These are phyloP conservation scores for Heteronetta atricapilla DNA, from an alignment of 2,113 vertebrate species.

Conservation along the genomic window DNA sequence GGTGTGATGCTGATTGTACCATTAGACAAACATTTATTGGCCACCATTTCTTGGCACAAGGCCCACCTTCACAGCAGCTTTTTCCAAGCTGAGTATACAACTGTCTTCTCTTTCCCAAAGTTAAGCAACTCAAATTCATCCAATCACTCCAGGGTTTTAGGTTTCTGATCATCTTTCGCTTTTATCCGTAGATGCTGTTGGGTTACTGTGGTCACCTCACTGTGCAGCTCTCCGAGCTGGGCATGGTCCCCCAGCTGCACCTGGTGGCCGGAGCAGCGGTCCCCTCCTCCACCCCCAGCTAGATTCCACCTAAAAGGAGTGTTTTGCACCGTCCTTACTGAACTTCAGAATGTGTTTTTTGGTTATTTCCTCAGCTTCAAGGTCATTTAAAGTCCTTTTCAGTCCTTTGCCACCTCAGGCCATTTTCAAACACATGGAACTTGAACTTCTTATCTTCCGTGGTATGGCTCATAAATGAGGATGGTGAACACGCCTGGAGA, in stretches of 20 bases:
- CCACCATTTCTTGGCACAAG: not conserved
- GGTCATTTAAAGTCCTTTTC: not conserved
- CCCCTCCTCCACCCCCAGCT: not conserved
- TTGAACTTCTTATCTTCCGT: not conserved
- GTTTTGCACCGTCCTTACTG: fast-evolving
- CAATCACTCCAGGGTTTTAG: not conserved
- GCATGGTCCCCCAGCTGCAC: not conserved
- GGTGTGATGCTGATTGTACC: not conserved
- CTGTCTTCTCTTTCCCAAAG: not conserved
- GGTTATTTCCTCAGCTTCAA: not conserved
- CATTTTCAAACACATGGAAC: not conserved
- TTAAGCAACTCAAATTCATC: not conserved
- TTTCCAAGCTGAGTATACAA: not conserved
- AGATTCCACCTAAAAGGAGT: not conserved
- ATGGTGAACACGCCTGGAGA: not conserved
- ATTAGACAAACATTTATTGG: not conserved
- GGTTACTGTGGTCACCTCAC: fast-evolving
- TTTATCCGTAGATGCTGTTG: not conserved
- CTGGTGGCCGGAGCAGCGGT: too few species aligned
- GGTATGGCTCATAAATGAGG: not conserved
- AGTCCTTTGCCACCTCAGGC: not conserved
- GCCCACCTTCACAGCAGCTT: not conserved
- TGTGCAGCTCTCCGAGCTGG: not conserved
- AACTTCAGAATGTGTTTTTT: not conserved
- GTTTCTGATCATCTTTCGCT: fast-evolving